phyloP scores from a whole-genome alignment of 2,888 invertebrate genomes.

The Pseudeuparius sepicola region DNA sequence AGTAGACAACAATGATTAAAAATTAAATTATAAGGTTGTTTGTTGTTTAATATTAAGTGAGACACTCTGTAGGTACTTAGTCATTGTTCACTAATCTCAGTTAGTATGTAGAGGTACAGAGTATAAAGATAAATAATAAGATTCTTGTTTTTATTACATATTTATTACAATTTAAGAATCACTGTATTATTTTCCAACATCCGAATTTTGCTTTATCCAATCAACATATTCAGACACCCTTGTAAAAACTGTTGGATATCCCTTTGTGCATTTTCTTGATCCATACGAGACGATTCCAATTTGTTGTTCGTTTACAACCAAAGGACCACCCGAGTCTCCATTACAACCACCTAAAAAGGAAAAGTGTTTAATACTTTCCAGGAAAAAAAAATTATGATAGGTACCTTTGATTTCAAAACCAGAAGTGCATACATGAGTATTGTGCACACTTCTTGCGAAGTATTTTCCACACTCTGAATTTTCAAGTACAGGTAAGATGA shows the following conservation, averaged over 20 bases:
- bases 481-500: conserved; percentile 36
- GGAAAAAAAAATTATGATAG: too few species aligned
- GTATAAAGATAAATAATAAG: too few species aligned
- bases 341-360: conserved; percentile 17
- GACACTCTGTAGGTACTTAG: too few species aligned
- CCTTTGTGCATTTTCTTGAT: conserved; percentile 16
- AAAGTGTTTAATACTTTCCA: not conserved
- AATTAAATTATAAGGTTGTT: too few species aligned
- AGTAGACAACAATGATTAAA: too few species aligned
- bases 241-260: conserved; percentile 18
- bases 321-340: conserved; percentile 17
- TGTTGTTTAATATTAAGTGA: too few species aligned
- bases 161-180: too few species aligned
- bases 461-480: conserved; percentile 38
- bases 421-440: conserved; percentile 41
- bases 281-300: conserved; percentile 19
- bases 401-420: conserved; percentile 29
- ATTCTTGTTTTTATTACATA: too few species aligned
- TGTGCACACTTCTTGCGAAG: conserved; percentile 35
- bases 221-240: conserved; percentile 12
- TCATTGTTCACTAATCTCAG: too few species aligned
- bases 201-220: conserved; percentile 14
- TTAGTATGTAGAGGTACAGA: too few species aligned
- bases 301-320: conserved; percentile 17
- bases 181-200: too few species aligned